Percentiles rank a stretch among this genome's conserved stretches.
Evolutionary conservation across 1,140 invertebrate genomes (phyloP).

Genomic region (Eurosta solidaginis): DNA sequence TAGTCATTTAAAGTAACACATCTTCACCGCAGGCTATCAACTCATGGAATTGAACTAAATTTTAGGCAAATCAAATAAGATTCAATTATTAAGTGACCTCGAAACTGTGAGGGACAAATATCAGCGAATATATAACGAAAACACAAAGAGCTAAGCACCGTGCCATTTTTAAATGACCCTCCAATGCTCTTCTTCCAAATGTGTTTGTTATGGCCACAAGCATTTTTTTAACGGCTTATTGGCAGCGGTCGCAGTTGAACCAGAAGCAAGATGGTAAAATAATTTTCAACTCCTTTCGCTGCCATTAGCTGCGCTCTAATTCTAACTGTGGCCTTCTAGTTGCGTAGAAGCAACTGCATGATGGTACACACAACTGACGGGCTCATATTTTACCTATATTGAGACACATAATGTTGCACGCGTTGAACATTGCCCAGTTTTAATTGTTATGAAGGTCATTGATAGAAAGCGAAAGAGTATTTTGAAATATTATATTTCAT

Average conservation of each 20-base stretch:
- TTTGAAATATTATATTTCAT: not conserved
- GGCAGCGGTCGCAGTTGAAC: not conserved
- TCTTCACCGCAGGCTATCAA: not conserved
- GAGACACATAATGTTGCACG: not conserved
- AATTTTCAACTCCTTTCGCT: slow-evolving; percentile 33
- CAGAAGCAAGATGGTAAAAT: not conserved
- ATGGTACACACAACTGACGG: no score
- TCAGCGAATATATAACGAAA: slow-evolving; percentile 7
- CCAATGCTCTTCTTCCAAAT: slow-evolving; percentile 30
- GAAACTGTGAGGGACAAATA: slow-evolving; percentile 26
- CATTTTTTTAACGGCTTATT: slow-evolving; percentile 52
- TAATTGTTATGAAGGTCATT: slow-evolving; percentile 31
- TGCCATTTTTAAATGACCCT: not conserved
- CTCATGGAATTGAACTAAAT: slow-evolving; percentile 42
- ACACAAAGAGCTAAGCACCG: slow-evolving; percentile 39
- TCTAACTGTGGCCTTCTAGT: slow-evolving; percentile 32
- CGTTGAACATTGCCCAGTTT: slow-evolving; percentile 5
- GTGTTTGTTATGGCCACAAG: slow-evolving; percentile 56
- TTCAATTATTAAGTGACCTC: slow-evolving; percentile 41
- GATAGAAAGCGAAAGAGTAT: not conserved
- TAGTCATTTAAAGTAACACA: not conserved
- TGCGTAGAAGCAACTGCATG: not conserved
- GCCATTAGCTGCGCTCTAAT: slow-evolving; percentile 45
- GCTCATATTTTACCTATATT: not conserved
- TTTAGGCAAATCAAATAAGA: slow-evolving; percentile 41